These are phyloP conservation scores for Melanocharis versteri DNA, from an alignment of 2,113 vertebrate species.

Conservation along the genomic window DNA sequence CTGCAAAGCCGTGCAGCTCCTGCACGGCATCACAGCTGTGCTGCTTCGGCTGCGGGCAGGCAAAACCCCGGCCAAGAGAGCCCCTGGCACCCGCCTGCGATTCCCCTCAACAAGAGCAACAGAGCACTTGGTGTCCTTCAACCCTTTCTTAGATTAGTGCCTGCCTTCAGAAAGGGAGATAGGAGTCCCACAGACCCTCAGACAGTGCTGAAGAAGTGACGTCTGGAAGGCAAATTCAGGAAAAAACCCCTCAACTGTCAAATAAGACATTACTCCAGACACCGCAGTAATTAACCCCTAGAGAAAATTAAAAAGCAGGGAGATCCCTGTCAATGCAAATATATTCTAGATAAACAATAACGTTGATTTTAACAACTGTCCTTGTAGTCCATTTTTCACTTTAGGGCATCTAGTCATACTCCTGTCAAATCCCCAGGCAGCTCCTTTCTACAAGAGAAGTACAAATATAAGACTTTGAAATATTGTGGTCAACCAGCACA, in stretches of 20 bases:
- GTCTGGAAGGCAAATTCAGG: not conserved
- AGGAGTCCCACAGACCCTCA: not conserved
- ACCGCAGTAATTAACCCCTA: not conserved
- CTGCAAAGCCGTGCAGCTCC: not conserved
- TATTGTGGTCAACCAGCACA: not conserved
- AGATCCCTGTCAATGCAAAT: not conserved
- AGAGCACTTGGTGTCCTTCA: not conserved
- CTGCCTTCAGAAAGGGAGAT: not conserved
- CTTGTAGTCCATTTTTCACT: not conserved
- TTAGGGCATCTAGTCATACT: not conserved
- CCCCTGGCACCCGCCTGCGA: not conserved
- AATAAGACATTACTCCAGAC: not conserved
- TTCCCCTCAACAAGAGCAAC: not conserved
- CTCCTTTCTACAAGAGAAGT: not conserved
- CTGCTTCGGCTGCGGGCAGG: fast-evolving
- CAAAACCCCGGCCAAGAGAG: not conserved
- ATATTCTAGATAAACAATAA: not conserved
- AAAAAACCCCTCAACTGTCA: fast-evolving
- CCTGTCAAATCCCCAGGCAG: not conserved
- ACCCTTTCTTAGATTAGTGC: not conserved
- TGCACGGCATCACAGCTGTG: not conserved
- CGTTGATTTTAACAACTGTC: not conserved
- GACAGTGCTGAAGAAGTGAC: not conserved
- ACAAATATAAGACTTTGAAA: not conserved
- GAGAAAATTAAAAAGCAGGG: not conserved